Evolutionary conservation across 2,797 vertebrate genomes (phyloP).

Genomic region (Toxotes lorentzi): DNA sequence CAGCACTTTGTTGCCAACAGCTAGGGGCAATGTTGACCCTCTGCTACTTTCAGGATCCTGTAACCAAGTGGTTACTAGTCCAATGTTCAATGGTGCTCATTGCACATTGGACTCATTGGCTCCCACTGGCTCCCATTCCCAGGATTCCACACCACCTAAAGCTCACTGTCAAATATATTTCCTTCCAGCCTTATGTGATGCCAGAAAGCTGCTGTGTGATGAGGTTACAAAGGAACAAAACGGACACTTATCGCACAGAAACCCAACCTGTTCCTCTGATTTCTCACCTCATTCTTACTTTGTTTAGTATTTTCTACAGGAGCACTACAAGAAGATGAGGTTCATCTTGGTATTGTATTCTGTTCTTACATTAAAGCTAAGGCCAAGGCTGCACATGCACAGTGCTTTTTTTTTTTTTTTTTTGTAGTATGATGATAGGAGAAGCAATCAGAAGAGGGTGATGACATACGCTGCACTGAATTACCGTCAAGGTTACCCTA

Average conservation of each 20-base stretch:
- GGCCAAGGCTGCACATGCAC: slow-evolving; percentile 36
- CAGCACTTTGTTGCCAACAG: not conserved
- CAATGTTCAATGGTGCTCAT: not conserved
- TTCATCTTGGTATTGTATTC: not conserved
- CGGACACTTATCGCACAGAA: not conserved
- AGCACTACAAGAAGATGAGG: not conserved
- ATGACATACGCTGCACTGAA: slow-evolving; percentile 42
- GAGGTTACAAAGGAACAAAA: not conserved
- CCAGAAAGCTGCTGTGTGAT: not conserved
- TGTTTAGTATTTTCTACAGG: not conserved
- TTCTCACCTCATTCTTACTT: not conserved
- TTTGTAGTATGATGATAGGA: slow-evolving; percentile 19
- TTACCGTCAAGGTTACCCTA: slow-evolving; percentile 57
- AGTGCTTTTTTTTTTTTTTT: not conserved
- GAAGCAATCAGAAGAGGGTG: slow-evolving; percentile 35
- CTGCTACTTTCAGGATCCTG: not conserved
- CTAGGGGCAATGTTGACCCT: not conserved
- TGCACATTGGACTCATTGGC: not conserved
- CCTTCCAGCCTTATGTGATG: not conserved
- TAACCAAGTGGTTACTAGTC: not conserved
- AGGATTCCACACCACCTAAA: not conserved
- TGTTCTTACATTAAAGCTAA: not conserved
- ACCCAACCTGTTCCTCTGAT: not conserved
- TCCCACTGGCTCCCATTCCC: no score
- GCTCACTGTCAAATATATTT: not conserved